Percentiles rank a stretch among this genome's conserved stretches.
These are phyloP conservation scores for Panthera leo DNA, from an alignment of 2,113 vertebrate species.

Conservation along the genomic window DNA sequence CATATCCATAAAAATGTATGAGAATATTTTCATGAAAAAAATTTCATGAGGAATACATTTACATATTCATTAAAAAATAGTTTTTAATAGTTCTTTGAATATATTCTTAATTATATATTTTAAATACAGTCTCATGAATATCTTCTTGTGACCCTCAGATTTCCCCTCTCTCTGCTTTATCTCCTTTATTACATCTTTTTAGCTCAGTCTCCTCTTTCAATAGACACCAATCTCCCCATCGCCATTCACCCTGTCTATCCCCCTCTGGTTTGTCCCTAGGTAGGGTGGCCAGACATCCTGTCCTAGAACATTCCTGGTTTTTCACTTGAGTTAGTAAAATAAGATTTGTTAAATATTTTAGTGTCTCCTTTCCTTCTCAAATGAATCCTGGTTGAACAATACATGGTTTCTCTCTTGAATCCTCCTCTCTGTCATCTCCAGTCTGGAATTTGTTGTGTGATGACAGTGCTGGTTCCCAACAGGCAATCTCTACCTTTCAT, in stretches of 20 bases:
- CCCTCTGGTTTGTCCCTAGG: not conserved
- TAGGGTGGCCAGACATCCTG: not conserved
- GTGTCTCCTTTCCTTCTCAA: not conserved
- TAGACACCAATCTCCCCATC: not conserved
- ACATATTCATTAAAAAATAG: not conserved
- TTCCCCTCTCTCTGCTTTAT: not conserved
- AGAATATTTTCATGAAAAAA: not conserved
- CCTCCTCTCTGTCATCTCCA: not conserved
- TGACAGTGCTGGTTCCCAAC: not conserved
- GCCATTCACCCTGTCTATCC: not conserved
- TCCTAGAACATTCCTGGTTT: not conserved
- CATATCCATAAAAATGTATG: not conserved
- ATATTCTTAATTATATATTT: not conserved
- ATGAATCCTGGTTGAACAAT: not conserved
- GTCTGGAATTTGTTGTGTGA: not conserved
- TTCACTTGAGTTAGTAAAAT: not conserved
- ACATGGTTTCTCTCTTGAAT: not conserved
- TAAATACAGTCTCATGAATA: not conserved
- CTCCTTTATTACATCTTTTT: not conserved
- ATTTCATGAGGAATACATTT: not conserved
- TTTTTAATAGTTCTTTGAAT: not conserved
- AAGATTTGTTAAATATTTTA: not conserved
- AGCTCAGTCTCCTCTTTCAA: not conserved
- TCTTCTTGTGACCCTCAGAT: not conserved
- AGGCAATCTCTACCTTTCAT: not conserved